Base-by-base conservation (phyloP, 1,140 invertebrate genomes). In the Brachionus asplanchnoidis region DNA sequence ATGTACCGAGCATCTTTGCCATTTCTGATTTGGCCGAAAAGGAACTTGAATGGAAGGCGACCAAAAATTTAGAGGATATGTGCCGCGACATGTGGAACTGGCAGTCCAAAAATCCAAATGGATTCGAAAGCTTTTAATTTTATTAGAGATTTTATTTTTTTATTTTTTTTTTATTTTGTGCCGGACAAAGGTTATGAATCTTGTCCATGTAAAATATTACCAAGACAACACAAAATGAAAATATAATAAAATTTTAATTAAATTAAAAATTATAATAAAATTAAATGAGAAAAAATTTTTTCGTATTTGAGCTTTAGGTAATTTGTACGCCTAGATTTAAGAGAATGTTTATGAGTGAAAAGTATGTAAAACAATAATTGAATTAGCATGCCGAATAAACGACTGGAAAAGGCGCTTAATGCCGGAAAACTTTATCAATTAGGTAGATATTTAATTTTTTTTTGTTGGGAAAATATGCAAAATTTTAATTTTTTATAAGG, bases 21-120 rank as follows among this genome's bases (percentile, higher is more conserved):
- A 94, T 97, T 90, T 93, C 94, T 66, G 89, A 90, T 50, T 88
- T 94, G 84, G 95, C 96, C 6, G 92, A 92, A 50, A 90, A 92
- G 73, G 92, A 95, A 87, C 90, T 99, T 0, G 92, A 92, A 36
- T 99, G 97, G 96, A 92, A 91, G 80, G 94, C 96, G 14, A 92
- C 91, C 4, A 92, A 92, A 86, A 92, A 92, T 86, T 91, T 98
- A 0, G 89, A 93, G 44, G 93, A 96, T 85, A 98, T 98, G 96
- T 98, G 79, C 26, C 92, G 92, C 85, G 94, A 96, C 88, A 94
- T 94, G 87, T 96, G 95, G 95, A 91, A 93, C 87, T 96, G 95
- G 95, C 94, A 95, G 90, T 93, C 92, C 1, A 93, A 93, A 95
- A 79, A 79, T 60, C 77, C 77, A 12, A 50, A 79, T 53, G 77